Base-by-base conservation (phyloP, 2,888 invertebrate species). In the Lymantria monacha region DNA sequence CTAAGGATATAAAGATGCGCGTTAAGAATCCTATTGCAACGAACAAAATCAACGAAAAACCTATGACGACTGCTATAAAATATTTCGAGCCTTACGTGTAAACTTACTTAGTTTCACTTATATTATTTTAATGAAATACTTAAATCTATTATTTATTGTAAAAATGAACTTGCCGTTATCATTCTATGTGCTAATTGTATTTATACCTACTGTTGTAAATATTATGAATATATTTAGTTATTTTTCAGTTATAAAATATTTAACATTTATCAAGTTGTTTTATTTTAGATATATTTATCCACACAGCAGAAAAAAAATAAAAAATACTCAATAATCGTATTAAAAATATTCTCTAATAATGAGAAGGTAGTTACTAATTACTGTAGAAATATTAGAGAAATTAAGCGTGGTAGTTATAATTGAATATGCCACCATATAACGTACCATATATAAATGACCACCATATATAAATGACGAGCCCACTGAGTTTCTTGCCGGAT, bases 1-100 rank as follows among this genome's bases (percentile, higher is more conserved):
- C 95, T 53, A 95, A 94, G 80, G 96, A 96, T 76, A 93, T 96
- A 42, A 96, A 96, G 74, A 93, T 95, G 85, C 92, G 95, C 69
- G 94, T 93, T 48, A 94, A 93, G 73, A 94, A 94, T 61, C 92
- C 92, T 66, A 92, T 93, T 57, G 87, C 93, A 70, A 93, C 92
- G 87, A 91, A 91, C 81, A 91, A 90, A 85, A 84, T 88, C 85
- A 91, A 90, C 86, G 91, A 92, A 75, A 90, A 90, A 74, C 76
- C 91, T 75, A 90, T 89, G 87, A 91, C 91, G 77, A 92, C 92
- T 76, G 92, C 92, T 82, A 92, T 91, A 57, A 92, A 92, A 80
- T 92, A 92, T 78, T 91, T 91, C 75, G 92, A 92, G 68, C 92
- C 92, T 46, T 92, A 92, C 67, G 89, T 92, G 66, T 92, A 88